Evolutionary conservation across 2,888 invertebrate species (phyloP).

Genomic region (Hydrotaea diabolus): DNA sequence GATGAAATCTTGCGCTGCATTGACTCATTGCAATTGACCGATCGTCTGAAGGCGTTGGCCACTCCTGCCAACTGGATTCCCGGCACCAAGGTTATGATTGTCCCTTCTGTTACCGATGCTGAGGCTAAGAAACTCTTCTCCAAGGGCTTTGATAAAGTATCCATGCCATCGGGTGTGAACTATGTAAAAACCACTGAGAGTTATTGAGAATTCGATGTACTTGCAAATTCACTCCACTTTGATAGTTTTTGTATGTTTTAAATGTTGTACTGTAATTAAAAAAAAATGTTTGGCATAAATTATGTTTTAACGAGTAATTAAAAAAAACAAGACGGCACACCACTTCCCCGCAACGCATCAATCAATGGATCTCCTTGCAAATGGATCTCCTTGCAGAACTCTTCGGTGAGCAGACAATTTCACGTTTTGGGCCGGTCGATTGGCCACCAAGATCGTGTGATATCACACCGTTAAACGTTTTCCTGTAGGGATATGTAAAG

Average conservation of each 20-base stretch:
- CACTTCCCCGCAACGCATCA: no score
- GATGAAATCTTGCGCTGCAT: conserved; percentile 91
- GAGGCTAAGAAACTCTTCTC: conserved; percentile 87
- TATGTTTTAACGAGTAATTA: no score
- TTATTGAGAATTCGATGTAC: conserved; percentile 81
- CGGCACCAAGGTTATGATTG: conserved; percentile 90
- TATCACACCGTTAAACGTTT: no score
- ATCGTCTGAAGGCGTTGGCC: conserved; percentile 86
- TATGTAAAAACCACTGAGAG: conserved; percentile 88
- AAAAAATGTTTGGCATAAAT: no score
- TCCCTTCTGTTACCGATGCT: conserved; percentile 86
- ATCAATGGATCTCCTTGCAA: no score
- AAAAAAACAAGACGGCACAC: no score
- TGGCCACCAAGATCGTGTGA: no score
- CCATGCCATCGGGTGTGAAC: conserved; percentile 88
- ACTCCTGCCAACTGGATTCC: conserved; percentile 93
- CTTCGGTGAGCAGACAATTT: no score
- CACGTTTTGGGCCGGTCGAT: no score
- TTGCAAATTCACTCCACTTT: not conserved
- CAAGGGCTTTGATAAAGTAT: conserved; percentile 84
- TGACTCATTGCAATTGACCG: conserved; percentile 91
- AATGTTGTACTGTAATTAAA: not conserved
- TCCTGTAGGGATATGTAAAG: no score
- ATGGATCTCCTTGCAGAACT: no score
- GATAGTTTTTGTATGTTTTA: not conserved